Conservation (phyloP, 2,888 invertebrate species). For the Leptodirus hochenwartii region DNA sequence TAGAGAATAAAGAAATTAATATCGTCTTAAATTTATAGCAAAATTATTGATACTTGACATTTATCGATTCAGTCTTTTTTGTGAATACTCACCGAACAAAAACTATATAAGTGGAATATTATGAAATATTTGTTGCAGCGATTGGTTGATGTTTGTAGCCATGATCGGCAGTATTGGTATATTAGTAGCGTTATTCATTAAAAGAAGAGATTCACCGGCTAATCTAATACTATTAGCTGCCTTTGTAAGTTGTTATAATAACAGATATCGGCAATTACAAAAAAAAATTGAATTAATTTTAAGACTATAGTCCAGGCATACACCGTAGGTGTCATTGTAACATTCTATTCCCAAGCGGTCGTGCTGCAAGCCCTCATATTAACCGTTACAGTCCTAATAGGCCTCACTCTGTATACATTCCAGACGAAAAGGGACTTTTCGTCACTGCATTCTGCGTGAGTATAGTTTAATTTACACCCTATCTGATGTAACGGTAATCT, state of each 20-base stretch:
- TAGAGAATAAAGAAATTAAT: no score
- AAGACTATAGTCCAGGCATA: conserved; percentile 66
- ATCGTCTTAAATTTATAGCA: no score
- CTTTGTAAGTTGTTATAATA: conserved; percentile 46
- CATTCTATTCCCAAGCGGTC: conserved; percentile 54
- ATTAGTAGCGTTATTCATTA: conserved; percentile 49
- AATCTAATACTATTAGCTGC: conserved; percentile 62
- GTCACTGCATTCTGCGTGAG: conserved; percentile 56
- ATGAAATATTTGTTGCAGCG: conserved; percentile 29
- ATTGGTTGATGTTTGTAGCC: conserved; percentile 46
- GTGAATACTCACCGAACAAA: no score
- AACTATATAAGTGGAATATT: conserved; percentile 2
- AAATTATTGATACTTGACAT: no score
- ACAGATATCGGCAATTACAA: no score
- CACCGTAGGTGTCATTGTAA: conserved; percentile 59
- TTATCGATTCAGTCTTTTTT: no score
- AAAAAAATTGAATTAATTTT: no score
- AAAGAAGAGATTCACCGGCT: conserved; percentile 57
- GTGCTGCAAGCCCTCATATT: conserved; percentile 64
- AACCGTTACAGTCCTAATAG: conserved; percentile 54
- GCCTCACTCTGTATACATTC: conserved; percentile 65
- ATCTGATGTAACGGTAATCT: neutral
- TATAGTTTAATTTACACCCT: conserved; percentile 2
- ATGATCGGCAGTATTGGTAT: conserved; percentile 45
- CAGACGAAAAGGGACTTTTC: conserved; percentile 76